These are phyloP conservation scores for Lineus longissimus DNA, from an alignment of 1,140 invertebrate genomes.

Conservation along the genomic window DNA sequence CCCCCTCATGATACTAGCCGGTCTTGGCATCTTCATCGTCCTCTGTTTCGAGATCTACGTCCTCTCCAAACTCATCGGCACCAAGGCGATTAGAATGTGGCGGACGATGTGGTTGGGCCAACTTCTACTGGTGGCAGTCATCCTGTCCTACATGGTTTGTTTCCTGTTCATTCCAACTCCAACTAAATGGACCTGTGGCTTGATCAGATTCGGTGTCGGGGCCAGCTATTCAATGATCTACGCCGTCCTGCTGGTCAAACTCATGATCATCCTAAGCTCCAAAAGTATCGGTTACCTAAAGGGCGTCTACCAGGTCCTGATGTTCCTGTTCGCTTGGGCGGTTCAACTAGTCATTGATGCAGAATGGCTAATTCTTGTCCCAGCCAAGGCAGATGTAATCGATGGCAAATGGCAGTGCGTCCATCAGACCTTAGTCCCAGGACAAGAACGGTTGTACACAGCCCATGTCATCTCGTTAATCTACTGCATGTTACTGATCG, in stretches of 20 bases:
- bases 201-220: constrained; percentile 79
- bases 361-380: constrained; percentile 65
- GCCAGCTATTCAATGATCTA: constrained; percentile 85
- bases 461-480: constrained; percentile 69
- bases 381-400: constrained; percentile 35
- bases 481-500: constrained; percentile 77
- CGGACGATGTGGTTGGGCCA: constrained; percentile 78
- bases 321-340: constrained; percentile 72
- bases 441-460: constrained; percentile 29
- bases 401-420: constrained; percentile 36
- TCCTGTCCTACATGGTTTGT: constrained; percentile 74
- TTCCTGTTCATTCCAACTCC: constrained; percentile 71
- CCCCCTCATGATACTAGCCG: constrained; percentile 73
- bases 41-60: constrained; percentile 82
- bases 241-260: constrained; percentile 86
- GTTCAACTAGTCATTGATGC: constrained; percentile 77
- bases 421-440: constrained; percentile 34
- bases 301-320: constrained; percentile 81
- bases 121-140: constrained; percentile 80
- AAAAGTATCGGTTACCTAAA: constrained; percentile 73
- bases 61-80: constrained; percentile 78
- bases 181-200: constrained; percentile 77
- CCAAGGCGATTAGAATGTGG: constrained; percentile 73
- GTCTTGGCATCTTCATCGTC: constrained; percentile 75
- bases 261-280: constrained; percentile 85